A percentile compares a stretch with the other conserved stretches of the same genome.
These are phyloP conservation scores for Drosophila ustulata DNA, from an alignment of 2,888 invertebrate species.

Conservation along the genomic window DNA sequence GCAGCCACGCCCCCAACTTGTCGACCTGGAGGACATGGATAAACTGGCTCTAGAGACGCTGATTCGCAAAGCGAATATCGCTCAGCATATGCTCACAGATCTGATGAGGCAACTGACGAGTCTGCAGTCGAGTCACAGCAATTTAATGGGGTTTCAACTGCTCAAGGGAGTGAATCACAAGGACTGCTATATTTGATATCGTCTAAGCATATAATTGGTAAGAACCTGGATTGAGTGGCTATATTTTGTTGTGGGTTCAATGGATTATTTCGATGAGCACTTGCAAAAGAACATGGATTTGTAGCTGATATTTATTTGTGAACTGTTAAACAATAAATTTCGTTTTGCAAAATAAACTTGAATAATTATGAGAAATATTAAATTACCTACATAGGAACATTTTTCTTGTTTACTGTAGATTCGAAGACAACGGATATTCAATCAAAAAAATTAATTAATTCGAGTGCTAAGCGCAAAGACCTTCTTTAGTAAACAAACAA, in stretches of 20 bases:
- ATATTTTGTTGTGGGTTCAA: not conserved
- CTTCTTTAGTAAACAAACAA: too few species aligned
- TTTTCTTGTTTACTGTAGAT: too few species aligned
- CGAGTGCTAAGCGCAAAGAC: too few species aligned
- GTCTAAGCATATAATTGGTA: not conserved
- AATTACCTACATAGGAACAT: too few species aligned
- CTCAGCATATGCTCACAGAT: constrained; percentile 59
- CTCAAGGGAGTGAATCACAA: not conserved
- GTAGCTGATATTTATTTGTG: not conserved
- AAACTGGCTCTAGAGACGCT: constrained; percentile 40
- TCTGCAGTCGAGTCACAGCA: constrained; percentile 17
- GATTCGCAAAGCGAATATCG: constrained; percentile 51
- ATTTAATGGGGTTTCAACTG: not conserved
- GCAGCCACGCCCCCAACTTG: constrained; percentile 20
- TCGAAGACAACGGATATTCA: too few species aligned
- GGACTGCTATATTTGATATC: not conserved
- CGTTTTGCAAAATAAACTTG: not conserved
- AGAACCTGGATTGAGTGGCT: not conserved
- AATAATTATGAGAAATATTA: not conserved
- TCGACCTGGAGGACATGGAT: constrained; percentile 66
- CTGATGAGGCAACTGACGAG: constrained; percentile 47
- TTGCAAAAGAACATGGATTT: not conserved
- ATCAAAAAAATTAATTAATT: too few species aligned
- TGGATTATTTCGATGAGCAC: not conserved
- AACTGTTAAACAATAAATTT: not conserved